A percentile compares a stretch with the other conserved stretches of the same genome.
phyloP scores from a whole-genome alignment of 92 coral and sea anemone species.

The Pocillopora grandis region DNA sequence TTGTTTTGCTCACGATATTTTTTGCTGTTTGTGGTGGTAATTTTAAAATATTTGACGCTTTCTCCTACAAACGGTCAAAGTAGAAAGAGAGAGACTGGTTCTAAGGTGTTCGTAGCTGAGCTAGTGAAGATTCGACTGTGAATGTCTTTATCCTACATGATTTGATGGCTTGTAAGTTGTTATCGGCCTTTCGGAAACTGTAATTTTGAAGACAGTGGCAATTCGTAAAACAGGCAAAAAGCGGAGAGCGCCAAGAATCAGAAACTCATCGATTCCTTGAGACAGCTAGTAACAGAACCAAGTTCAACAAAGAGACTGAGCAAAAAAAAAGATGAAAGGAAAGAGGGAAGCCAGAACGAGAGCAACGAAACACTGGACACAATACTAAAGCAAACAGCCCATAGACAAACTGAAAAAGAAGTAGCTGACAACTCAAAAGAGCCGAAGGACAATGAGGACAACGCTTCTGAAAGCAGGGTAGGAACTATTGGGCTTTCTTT shows the following conservation, averaged over 20 bases:
- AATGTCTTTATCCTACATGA: no score
- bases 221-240: background rate
- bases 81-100: no score
- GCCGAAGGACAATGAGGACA: background rate
- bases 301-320: background rate
- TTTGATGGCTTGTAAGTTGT: no score
- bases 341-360: background rate
- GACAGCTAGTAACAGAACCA: background rate
- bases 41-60: no score
- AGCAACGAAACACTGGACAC: background rate
- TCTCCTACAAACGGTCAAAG: no score
- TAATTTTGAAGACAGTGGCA: background rate
- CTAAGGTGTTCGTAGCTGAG: no score
- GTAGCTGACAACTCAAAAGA: background rate
- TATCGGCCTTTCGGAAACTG: no score
- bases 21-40: background rate
- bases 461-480: background rate
- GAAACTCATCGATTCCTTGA: background rate
- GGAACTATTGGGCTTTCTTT: background rate
- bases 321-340: background rate
- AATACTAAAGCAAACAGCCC: background rate
- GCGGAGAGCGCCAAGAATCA: background rate
- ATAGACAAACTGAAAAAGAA: background rate
- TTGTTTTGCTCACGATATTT: background rate
- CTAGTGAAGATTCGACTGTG: no score